These are phyloP conservation scores for Scaptomyza tumidula DNA, from an alignment of 2,888 invertebrate genomes.

Conservation along the genomic window DNA sequence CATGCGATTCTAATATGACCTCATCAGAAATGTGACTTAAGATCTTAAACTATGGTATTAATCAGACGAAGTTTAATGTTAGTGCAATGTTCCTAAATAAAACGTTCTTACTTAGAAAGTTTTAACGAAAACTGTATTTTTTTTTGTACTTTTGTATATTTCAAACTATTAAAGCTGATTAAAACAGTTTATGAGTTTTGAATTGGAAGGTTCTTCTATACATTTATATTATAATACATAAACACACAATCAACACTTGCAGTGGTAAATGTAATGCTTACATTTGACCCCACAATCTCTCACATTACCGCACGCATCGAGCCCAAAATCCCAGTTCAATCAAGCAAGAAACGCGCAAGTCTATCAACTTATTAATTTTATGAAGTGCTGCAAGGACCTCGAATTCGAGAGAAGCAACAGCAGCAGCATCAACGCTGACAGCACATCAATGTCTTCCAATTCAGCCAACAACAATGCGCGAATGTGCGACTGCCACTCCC, in stretches of 20 bases:
- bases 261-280: conserved; percentile 1
- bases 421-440: conserved; percentile 37
- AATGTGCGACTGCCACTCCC: conserved; percentile 42
- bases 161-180: background rate
- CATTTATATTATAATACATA: background rate
- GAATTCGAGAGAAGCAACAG: conserved; percentile 20
- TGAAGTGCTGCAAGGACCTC: conserved; percentile 72
- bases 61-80: too few relatives aligned
- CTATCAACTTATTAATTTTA: conserved; percentile 82
- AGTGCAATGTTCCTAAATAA: too few relatives aligned
- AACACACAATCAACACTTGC: background rate
- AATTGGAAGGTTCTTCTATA: background rate
- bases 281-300: conserved; percentile 21
- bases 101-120: too few relatives aligned
- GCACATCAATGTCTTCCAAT: conserved; percentile 73
- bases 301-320: conserved; percentile 13
- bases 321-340: conserved; percentile 53
- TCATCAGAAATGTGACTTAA: too few relatives aligned
- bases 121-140: background rate
- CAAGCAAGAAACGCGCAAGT: conserved; percentile 71
- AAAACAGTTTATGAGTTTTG: background rate
- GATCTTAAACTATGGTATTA: too few relatives aligned
- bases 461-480: conserved; percentile 65
- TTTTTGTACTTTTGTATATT: too few relatives aligned
- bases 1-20: too few relatives aligned